Evolutionary conservation across 2,888 invertebrate genomes (phyloP), one percentile per base, ranked within the genome.

Genomic region (Morinoia aosen): DNA sequence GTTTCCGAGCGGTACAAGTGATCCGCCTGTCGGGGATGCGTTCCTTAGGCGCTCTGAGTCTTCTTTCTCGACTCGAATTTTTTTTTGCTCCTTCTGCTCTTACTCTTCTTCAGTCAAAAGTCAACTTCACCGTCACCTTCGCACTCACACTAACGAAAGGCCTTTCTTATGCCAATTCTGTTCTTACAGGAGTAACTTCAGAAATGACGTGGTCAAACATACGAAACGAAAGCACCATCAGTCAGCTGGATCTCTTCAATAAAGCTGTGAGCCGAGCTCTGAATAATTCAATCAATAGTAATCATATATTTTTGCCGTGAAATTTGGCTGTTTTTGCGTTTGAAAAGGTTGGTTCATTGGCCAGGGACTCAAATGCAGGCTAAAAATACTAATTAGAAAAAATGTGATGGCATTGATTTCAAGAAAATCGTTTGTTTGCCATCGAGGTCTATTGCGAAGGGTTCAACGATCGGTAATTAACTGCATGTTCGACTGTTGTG

Each of bases 61-160:
- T 12, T 90, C 40, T 19, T 90, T 90, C 40, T 90, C 90, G 16
- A 48, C 48, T 57, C 56, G 93, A 57, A 93, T 93, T 1, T 96
- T 95, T 64, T 91, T 91, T 48, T 96, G 96, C 64, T 95, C 95
- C 56, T 95, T 95, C 56, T 96, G 96, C 90, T 95, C 96, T 39
- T 96, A 96, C 96, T 93, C 95, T 48, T 96, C 96, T 11, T 95
- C 95, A 58, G n/a, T 95, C 58, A 96, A 95, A 95, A 95, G 95
- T 88, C 95, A 96, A 88, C 95, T 96, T 19, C 95, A 96, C 58
- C 96, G 95, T 88, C 96, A 96, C 93, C 48, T 95, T 57, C 95
- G 93, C 90, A 96, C 95, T 61, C 96, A 95, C 76, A 96, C 96
- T 11, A 95, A 95, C 90, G 96, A 96, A 88, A 96, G 95, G 48